Base-by-base conservation (phyloP, 2,797 vertebrate genomes). In the Sphenopsis melanotis region DNA sequence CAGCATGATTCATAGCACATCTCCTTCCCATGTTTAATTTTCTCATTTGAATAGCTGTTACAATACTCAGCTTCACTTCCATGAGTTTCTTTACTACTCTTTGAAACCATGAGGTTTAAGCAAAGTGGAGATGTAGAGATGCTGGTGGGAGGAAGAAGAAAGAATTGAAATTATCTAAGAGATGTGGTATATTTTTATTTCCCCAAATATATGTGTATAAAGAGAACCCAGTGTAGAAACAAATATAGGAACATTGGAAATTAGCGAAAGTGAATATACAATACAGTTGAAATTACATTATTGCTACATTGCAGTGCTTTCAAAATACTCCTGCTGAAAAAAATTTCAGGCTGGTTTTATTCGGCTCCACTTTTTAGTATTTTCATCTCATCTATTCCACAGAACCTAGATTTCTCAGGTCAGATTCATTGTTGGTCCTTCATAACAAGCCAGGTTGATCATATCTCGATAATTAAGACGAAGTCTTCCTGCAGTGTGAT, bases 401-500 rank as follows among this genome's bases (percentile, higher is more conserved):
- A 83, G 30, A 86, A 77, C 13, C 30, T 75, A 12, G 11, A 11
- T 44, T 77, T 88, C 27, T 55, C 0, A 0, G 16, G 52, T 55
- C 32, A 49, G 41, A 37, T 55, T 47, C 0, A 0, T 12, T 80
- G 29, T 7, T 65, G 24, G 16, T 44, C 41, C 34, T 83, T 64
- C 26, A 14, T 12, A 70, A 19, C 0, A 1, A 63, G 41, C 7
- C 32, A 12, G 10, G 22, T 2, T 50, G 47, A 22, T 37, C 15
- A 9, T 18, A 30, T 27, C 39, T 32, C 1, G 1, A 0, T 36
- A 29, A 7, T 41, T 77, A 53, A 69, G 59, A 27, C 3, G 6
- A 2, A 41, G 14, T 17, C 23, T 32, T 52, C 30, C 23, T 53
- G 7, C 0, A 0, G 8, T 36, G 27, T 49, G 59, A 15, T 60